phyloP scores from a whole-genome alignment of 1,140 invertebrate genomes.

The Batillaria attramentaria region DNA sequence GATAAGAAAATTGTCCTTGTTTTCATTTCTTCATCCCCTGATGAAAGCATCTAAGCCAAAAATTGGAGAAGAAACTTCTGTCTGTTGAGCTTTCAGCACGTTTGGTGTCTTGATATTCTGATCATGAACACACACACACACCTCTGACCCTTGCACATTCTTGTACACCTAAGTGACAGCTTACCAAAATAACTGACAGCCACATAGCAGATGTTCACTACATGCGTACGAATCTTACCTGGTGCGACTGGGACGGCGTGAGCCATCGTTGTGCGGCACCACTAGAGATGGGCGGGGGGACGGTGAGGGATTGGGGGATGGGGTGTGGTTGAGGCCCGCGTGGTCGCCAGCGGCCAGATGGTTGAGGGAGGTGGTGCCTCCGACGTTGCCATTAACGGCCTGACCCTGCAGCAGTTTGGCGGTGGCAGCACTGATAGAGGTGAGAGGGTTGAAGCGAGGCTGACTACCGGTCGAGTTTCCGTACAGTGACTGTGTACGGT shows the following conservation, averaged over 20 bases:
- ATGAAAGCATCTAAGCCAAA: no score
- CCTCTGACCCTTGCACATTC: neutral
- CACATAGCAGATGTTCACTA: no score
- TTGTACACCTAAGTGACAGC: no score
- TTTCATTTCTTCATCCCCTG: no score
- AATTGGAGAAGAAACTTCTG: no score
- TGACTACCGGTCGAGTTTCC: constrained; percentile 47
- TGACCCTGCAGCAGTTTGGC: constrained; percentile 30
- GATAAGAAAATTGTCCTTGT: no score
- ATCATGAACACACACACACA: no score
- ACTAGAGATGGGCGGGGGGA: constrained; percentile 7
- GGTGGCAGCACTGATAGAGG: constrained; percentile 21
- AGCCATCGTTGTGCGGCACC: constrained; percentile 15
- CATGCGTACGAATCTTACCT: constrained; percentile 38
- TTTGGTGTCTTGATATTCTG: no score
- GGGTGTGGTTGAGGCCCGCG: constrained; percentile 34
- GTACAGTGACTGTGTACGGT: constrained; percentile 62
- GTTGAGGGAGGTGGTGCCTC: constrained; percentile 37
- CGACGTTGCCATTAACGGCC: constrained; percentile 38
- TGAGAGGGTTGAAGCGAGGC: neutral
- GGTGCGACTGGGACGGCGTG: constrained; percentile 46
- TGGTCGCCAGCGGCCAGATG: constrained; percentile 34
- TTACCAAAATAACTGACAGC: no score
- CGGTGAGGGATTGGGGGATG: constrained; percentile 21
- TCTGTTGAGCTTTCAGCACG: no score